Conservation (phyloP, 2,797 vertebrate genomes). For the Astyanax mexicanus region DNA sequence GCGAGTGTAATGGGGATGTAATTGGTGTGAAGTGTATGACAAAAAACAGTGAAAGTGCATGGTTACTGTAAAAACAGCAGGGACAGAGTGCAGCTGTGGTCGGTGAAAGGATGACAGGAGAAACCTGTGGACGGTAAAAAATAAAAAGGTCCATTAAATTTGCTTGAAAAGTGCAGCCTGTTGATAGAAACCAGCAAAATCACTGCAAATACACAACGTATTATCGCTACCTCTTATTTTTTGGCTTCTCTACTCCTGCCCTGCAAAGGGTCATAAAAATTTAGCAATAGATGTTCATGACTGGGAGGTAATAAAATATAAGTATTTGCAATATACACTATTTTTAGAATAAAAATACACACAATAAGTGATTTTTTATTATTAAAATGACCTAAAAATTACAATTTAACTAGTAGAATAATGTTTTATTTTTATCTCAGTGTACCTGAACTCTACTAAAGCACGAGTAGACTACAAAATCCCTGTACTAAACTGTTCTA, state of each 20-base stretch:
- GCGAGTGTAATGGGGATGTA: constrained; percentile 43
- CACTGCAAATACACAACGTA: neutral
- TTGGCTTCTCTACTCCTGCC: neutral
- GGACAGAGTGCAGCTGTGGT: constrained; percentile 35
- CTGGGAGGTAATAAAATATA: too few species aligned
- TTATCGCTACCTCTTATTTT: neutral
- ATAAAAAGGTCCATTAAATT: constrained; percentile 8
- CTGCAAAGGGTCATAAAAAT: neutral
- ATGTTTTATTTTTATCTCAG: too few species aligned
- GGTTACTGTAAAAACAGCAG: constrained; percentile 46
- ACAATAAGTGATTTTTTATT: too few species aligned
- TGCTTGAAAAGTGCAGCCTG: constrained; percentile 27
- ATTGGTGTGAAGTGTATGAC: constrained; percentile 47
- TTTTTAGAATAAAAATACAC: too few species aligned
- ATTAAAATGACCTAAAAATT: too few species aligned
- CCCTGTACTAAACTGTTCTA: too few species aligned
- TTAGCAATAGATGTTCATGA: too few species aligned
- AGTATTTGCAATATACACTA: too few species aligned
- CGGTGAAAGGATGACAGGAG: constrained; percentile 19
- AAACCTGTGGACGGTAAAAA: constrained; percentile 20
- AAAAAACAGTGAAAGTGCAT: constrained; percentile 44
- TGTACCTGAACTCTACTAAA: too few species aligned
- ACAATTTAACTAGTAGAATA: too few species aligned
- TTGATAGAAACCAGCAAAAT: constrained; percentile 27
- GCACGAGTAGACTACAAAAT: too few species aligned